Percentiles rank a stretch among this genome's conserved stretches.
These are phyloP conservation scores for Oscarella lobularis DNA, from an alignment of 37 sponge, comb jelly and placozoan genomes.

Conservation along the genomic window DNA sequence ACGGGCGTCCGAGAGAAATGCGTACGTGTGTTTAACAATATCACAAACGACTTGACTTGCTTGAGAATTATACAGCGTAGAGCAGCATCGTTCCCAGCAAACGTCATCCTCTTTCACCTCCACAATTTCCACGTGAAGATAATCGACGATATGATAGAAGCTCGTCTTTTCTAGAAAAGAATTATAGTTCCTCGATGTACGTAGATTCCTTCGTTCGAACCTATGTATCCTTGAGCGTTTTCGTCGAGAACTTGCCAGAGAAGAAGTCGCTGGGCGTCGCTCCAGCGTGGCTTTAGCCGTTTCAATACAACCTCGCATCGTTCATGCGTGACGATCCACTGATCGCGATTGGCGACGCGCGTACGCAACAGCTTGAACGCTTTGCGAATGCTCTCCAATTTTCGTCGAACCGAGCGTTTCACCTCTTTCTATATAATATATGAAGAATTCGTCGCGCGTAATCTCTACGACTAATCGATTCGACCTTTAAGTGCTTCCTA, in stretches of 20 bases:
- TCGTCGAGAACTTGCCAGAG: slow-evolving; percentile 1
- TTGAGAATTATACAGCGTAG: background rate
- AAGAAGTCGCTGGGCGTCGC: background rate
- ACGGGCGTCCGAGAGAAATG: background rate
- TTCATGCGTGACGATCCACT: background rate
- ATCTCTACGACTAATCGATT: background rate
- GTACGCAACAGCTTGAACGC: background rate
- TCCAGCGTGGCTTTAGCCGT: background rate
- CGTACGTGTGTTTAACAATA: background rate
- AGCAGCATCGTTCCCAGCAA: no score
- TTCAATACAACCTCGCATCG: background rate
- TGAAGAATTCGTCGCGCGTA: background rate
- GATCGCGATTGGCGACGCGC: background rate
- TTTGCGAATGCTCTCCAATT: background rate
- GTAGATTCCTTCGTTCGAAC: background rate
- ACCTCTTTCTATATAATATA: slow-evolving; percentile 7
- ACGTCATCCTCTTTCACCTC: slow-evolving; percentile 5
- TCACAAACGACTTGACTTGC: background rate
- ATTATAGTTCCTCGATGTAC: background rate
- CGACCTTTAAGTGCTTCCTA: slow-evolving; percentile 10
- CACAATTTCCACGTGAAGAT: background rate
- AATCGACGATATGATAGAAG: background rate
- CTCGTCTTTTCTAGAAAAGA: background rate
- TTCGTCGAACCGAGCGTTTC: background rate
- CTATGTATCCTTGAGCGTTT: background rate